phyloP scores from a whole-genome alignment of 2,113 vertebrate genomes.

The Megaceryle maxima region DNA sequence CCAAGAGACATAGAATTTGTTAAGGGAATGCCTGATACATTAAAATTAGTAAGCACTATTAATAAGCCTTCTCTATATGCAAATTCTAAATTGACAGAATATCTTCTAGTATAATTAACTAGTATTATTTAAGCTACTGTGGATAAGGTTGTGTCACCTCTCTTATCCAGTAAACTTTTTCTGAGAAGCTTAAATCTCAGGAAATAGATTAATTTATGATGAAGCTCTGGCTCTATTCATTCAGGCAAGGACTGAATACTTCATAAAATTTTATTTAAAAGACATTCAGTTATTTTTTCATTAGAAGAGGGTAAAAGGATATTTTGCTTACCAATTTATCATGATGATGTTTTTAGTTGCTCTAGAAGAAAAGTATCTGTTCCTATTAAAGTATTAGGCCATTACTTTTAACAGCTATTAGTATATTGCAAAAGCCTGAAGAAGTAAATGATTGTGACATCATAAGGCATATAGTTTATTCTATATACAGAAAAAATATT shows the following conservation, averaged over 20 bases:
- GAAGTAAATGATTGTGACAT: not conserved
- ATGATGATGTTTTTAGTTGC: not conserved
- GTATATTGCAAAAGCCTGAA: not conserved
- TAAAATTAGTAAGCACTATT: not conserved
- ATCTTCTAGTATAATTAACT: not conserved
- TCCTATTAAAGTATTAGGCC: not conserved
- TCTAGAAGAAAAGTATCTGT: not conserved
- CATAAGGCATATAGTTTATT: not conserved
- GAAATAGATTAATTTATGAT: not conserved
- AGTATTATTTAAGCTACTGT: not conserved
- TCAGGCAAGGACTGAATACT: not conserved
- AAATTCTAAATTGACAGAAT: constrained; percentile 5
- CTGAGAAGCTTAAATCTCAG: not conserved
- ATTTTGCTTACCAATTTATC: not conserved
- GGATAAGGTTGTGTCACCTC: not conserved
- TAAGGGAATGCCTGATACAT: not conserved
- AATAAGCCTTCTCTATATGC: constrained; percentile 1
- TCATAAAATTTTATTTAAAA: not conserved
- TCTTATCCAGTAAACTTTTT: not conserved
- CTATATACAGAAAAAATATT: not conserved
- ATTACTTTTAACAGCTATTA: not conserved
- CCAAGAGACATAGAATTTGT: not conserved
- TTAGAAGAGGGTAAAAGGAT: not conserved
- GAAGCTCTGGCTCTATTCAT: not conserved
- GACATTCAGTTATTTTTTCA: not conserved